Conservation (phyloP, 2,797 vertebrate genomes). For the Amblyraja radiata region DNA sequence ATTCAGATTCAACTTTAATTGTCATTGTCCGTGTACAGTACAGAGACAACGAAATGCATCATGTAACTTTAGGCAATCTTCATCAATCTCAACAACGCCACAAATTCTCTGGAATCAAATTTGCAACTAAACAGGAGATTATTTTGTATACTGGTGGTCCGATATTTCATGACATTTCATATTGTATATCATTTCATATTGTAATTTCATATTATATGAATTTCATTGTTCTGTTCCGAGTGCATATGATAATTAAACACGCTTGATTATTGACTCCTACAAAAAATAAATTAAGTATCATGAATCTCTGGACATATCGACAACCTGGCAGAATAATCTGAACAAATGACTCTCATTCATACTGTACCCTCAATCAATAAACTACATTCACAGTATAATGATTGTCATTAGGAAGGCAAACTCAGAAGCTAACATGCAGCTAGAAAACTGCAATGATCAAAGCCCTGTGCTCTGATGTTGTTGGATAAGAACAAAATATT, state of each 20-base stretch:
- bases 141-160: background rate
- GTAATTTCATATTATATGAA: no score
- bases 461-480: background rate
- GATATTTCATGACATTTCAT: no score
- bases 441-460: background rate
- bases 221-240: no score
- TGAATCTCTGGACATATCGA: background rate
- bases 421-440: background rate
- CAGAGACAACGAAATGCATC: no score
- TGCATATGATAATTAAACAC: no score
- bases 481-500: background rate
- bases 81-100: background rate
- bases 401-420: background rate
- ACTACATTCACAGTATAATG: background rate
- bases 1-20: no score
- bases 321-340: background rate
- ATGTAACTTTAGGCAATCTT: no score
- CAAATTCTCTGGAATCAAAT: background rate
- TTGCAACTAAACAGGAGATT: background rate
- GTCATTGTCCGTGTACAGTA: no score
- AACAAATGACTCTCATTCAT: background rate
- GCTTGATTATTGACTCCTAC: background rate
- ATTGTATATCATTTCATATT: no score
- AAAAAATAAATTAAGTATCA: background rate
- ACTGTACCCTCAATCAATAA: background rate